Conservation (phyloP, 2,888 invertebrate species). For the Aethes cnicana region DNA sequence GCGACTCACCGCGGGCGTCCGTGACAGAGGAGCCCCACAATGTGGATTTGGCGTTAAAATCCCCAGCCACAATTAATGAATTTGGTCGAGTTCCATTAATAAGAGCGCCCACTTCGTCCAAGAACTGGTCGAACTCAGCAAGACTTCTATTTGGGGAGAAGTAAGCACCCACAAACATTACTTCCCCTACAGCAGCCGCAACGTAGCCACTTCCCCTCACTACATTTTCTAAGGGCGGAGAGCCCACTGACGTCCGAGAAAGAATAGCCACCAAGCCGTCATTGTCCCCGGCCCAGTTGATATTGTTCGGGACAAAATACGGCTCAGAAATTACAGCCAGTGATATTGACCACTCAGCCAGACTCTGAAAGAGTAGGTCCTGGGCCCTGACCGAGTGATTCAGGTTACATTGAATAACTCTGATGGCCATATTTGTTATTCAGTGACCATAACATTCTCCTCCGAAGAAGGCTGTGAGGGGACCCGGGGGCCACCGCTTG, state of each 20-base stretch:
- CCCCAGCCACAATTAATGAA: not conserved
- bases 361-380: not conserved
- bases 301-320: conserved; percentile 23
- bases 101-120: not conserved
- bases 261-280: conserved; percentile 18
- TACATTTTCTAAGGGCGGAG: not conserved
- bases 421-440: not conserved
- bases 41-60: not conserved
- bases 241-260: not conserved
- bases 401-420: conserved; percentile 30
- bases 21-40: not conserved
- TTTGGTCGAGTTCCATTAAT: not conserved
- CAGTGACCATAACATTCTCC: not conserved
- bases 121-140: not conserved
- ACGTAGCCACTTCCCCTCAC: conserved; percentile 20
- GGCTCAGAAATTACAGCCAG: conserved; percentile 35
- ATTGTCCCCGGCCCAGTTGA: conserved; percentile 24
- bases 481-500: no score
- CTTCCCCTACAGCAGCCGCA: conserved; percentile 20
- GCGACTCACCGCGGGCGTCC: not conserved
- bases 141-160: not conserved
- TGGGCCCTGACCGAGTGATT: conserved; percentile 34
- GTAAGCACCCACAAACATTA: conserved; percentile 5
- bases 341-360: conserved; percentile 33
- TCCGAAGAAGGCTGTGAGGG: not conserved